Conservation (phyloP, 2,888 invertebrate species). For the Agonopterix alstromeriana region DNA sequence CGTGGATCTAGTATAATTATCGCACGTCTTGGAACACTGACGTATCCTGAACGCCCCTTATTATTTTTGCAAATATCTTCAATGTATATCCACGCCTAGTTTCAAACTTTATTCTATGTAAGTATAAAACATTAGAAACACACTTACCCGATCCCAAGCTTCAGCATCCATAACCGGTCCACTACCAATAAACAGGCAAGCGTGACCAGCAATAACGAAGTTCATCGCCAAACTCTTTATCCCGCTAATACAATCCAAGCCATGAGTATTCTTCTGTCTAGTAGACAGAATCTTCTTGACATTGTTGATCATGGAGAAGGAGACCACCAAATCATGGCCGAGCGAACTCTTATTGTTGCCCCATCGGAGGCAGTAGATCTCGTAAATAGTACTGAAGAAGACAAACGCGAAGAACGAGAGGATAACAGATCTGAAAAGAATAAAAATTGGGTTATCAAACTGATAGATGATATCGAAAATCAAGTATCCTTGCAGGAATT, state of each 20-base stretch:
- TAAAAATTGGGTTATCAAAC: neutral
- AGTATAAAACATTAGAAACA: neutral
- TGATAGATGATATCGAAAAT: no score
- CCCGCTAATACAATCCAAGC: slow-evolving; percentile 80
- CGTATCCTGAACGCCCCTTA: no score
- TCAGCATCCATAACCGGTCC: slow-evolving; percentile 81
- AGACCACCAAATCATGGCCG: slow-evolving; percentile 43
- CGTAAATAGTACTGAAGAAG: slow-evolving; percentile 64
- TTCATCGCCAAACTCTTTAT: slow-evolving; percentile 82
- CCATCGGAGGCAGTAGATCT: slow-evolving; percentile 48
- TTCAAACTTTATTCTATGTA: no score
- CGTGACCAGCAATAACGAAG: slow-evolving; percentile 81
- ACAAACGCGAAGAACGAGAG: slow-evolving; percentile 59
- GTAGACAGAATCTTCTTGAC: slow-evolving; percentile 76
- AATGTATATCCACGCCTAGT: no score
- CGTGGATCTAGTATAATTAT: no score
- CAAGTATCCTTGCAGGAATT: no score
- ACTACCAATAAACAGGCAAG: slow-evolving; percentile 79
- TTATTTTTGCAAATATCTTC: no score
- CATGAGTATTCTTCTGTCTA: slow-evolving; percentile 74
- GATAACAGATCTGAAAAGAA: slow-evolving; percentile 54
- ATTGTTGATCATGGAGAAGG: slow-evolving; percentile 79
- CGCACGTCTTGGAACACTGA: no score
- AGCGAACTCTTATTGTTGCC: slow-evolving; percentile 40
- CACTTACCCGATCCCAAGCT: slow-evolving; percentile 77